Evolutionary conservation across 1,140 invertebrate genomes (phyloP).

Genomic region (Coptotermes formosanus): DNA sequence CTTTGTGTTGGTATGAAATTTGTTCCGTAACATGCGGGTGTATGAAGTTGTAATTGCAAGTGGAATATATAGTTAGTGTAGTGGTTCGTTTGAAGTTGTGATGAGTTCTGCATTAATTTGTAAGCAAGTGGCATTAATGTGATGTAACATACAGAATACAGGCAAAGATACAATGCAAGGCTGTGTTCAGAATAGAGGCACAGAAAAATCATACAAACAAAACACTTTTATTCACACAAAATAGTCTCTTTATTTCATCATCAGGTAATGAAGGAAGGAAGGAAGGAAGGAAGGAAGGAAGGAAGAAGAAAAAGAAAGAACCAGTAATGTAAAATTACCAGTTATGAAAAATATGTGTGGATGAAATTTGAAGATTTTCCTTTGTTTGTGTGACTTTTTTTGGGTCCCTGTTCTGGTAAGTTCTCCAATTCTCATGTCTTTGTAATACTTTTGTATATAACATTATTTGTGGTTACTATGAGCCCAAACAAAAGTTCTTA

Average conservation of each 20-base stretch:
- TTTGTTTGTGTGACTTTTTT: constrained; percentile 3
- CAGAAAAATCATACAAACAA: not conserved
- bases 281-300: too few species aligned
- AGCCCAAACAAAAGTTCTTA: too few species aligned
- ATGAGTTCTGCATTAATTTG: too few species aligned
- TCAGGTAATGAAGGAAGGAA: not conserved
- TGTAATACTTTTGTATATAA: not conserved
- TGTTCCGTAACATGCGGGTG: too few species aligned
- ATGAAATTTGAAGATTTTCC: too few species aligned
- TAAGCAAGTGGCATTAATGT: not conserved
- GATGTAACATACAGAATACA: not conserved
- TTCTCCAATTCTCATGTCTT: not conserved
- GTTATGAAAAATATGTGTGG: too few species aligned
- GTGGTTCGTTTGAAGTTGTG: too few species aligned
- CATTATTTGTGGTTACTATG: not conserved
- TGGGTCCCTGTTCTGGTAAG: not conserved
- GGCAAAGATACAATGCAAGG: not conserved
- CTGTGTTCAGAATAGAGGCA: not conserved
- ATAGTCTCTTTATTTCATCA: not conserved
- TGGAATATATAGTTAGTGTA: too few species aligned
- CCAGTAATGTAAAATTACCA: not conserved
- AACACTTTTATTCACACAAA: not conserved
- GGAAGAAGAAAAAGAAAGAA: not conserved
- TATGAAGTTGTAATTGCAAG: too few species aligned
- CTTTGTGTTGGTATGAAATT: too few species aligned